Conservation (phyloP, 2,797 vertebrate species). For the Heliangelus exortis region DNA sequence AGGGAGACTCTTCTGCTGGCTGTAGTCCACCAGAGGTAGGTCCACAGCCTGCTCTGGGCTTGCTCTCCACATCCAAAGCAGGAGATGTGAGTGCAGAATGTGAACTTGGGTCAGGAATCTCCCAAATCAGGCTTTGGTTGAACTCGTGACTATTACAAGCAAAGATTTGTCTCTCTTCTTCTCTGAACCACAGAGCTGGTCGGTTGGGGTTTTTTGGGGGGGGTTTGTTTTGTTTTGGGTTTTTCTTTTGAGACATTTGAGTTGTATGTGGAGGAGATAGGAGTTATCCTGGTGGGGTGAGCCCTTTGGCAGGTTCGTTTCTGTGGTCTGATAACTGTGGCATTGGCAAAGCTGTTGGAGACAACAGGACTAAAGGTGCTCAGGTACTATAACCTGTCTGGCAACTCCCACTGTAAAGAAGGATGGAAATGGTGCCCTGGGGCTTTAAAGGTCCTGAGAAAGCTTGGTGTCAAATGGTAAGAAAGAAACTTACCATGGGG, state of each 20-base stretch:
- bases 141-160: too few relatives aligned
- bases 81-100: not conserved
- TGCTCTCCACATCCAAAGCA: not conserved
- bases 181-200: too few relatives aligned
- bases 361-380: rapidly evolving
- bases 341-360: rapidly evolving
- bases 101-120: rapidly evolving
- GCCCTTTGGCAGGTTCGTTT: not conserved
- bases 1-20: not conserved
- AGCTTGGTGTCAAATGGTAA: not conserved
- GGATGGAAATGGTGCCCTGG: not conserved
- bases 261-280: too few relatives aligned
- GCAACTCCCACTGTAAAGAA: not conserved
- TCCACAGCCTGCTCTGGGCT: not conserved
- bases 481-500: not conserved
- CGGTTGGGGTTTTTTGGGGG: too few relatives aligned
- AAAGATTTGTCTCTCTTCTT: too few relatives aligned
- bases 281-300: too few relatives aligned
- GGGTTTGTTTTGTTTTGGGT: too few relatives aligned
- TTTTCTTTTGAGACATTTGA: too few relatives aligned
- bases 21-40: rapidly evolving
- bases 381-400: rapidly evolving
- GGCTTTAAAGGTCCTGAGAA: not conserved
- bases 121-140: not conserved
- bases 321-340: not conserved